Conservation (phyloP, 1,140 invertebrate species). For the Musca domestica region DNA sequence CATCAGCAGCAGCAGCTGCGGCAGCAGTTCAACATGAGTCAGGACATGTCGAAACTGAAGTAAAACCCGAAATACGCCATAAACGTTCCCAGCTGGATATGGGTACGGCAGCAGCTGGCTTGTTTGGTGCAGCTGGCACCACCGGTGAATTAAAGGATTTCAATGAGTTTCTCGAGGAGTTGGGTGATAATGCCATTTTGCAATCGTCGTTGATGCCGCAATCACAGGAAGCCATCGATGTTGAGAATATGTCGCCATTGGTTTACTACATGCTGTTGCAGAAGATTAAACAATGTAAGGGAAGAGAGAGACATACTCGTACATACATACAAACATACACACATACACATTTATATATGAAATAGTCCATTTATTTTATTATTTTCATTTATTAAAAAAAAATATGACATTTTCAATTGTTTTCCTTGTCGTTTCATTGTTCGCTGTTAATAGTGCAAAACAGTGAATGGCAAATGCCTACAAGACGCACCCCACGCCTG, state of each 20-base stretch:
- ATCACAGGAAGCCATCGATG: slow-evolving; percentile 40
- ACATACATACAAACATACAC: too few species aligned
- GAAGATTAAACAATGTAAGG: slow-evolving; percentile 46
- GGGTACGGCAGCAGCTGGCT: background rate
- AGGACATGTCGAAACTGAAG: too few species aligned
- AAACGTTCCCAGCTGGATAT: slow-evolving; percentile 25
- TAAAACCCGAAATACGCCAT: background rate
- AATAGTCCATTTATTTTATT: background rate
- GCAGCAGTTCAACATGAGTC: too few species aligned
- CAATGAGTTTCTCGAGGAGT: slow-evolving; percentile 47
- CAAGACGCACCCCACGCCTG: slow-evolving; percentile 48
- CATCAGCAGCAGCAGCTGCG: too few species aligned
- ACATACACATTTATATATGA: too few species aligned
- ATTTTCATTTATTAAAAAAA: background rate
- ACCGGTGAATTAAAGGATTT: slow-evolving; percentile 41
- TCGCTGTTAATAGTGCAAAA: slow-evolving; percentile 44
- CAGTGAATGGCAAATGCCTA: slow-evolving; percentile 32
- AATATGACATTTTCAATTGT: slow-evolving; percentile 7
- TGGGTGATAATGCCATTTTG: slow-evolving; percentile 41
- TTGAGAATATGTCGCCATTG: slow-evolving; percentile 48
- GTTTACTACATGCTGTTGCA: slow-evolving; percentile 47
- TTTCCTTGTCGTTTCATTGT: background rate
- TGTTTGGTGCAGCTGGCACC: background rate
- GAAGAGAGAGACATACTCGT: too few species aligned
- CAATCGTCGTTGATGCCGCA: slow-evolving; percentile 32